Evolutionary conservation across 2,888 invertebrate species (phyloP).

Genomic region (Antheraea yamamai): DNA sequence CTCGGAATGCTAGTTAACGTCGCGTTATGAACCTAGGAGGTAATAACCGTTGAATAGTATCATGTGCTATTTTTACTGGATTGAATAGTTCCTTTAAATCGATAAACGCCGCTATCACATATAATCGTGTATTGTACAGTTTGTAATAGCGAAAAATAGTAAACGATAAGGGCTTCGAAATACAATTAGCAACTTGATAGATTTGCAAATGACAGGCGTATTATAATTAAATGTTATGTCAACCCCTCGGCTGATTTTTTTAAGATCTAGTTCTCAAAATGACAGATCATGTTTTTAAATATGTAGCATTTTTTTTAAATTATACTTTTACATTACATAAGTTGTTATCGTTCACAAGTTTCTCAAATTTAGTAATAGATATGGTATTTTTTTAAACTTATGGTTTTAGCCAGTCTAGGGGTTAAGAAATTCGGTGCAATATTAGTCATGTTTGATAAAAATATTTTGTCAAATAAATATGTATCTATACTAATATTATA

Average conservation of each 20-base stretch:
- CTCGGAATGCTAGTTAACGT: slow-evolving; percentile 52
- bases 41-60: slow-evolving; percentile 40
- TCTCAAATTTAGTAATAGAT: no score
- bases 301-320: no score
- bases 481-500: no score
- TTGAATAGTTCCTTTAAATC: slow-evolving; percentile 11
- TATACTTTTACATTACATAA: no score
- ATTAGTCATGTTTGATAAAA: neutral
- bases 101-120: neutral
- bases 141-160: slow-evolving; percentile 47
- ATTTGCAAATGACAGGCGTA: neutral
- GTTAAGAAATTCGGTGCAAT: neutral
- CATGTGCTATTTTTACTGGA: slow-evolving; percentile 28
- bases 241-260: neutral
- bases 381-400: no score
- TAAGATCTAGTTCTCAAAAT: no score
- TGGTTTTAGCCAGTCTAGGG: no score
- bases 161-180: slow-evolving; percentile 48
- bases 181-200: neutral
- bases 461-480: neutral
- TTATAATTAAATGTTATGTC: neutral
- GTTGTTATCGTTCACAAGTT: no score
- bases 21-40: slow-evolving; percentile 40
- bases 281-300: neutral
- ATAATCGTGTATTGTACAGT: slow-evolving; percentile 6